Evolutionary conservation across 37 sponge, comb jelly and placozoan species (phyloP), one percentile per base, ranked within the genome.

Genomic region (Amphimedon queenslandica): DNA sequence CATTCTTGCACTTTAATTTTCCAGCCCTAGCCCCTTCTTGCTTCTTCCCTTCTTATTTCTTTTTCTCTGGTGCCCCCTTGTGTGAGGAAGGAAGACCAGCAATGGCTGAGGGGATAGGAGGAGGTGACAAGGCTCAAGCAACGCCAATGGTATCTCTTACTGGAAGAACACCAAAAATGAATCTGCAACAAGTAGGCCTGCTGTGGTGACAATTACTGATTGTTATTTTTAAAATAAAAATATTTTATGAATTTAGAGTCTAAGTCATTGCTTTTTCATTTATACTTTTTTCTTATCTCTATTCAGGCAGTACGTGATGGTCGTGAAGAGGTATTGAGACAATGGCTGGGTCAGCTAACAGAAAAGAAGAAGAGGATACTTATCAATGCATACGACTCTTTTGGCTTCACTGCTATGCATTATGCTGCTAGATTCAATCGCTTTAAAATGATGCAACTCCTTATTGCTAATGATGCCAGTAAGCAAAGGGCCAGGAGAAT

Each of bases 401-500:
- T 70, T 24, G 90, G 85, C 11, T 84, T 83, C 53, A 64, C 90
- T 32, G 81, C 90, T 13, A 43, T 94, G 5, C 95, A 90, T 67
- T 94, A 94, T 75, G 90, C 95, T 31, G 87, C 95, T 16, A 74
- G 84, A 67, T 94, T 90, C 79, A 94, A 94, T 68, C 68, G 92
- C 0, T 75, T 72, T 38, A 58, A 75, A 18, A 82, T 92, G 51
- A n/a, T 86, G 64, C 13, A 70, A 11, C 57, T 60, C 6, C 76
- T 92, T 42, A 56, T 92, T 4, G 37, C 25, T 16, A 57, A 67
- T 47, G 71, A 65, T 41, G 74, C 83, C 55, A 56, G 88, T 88
- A 40, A 3, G 76, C 61, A 47, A 18, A 13, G 13, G 13, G 13
- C 13, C 53, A 47, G 8, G n/a, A n/a, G n/a, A n/a, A n/a, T n/a